Evolutionary conservation across 2,888 invertebrate genomes (phyloP).

Genomic region (Belgica antarctica): DNA sequence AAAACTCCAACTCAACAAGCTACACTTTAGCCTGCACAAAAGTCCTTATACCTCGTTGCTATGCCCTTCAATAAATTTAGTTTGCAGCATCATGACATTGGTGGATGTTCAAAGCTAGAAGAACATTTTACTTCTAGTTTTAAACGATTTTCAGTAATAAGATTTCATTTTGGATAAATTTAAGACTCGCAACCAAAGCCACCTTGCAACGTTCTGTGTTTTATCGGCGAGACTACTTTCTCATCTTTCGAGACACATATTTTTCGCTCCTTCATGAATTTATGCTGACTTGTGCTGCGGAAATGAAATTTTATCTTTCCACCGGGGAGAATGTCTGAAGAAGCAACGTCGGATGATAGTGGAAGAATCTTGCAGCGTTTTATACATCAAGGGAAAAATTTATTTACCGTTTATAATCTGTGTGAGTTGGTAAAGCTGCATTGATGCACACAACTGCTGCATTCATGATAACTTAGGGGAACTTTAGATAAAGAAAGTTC

Average conservation of each 20-base stretch:
- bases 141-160: conserved; percentile 1
- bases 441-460: conserved; percentile 2
- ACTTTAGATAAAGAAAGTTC: neutral
- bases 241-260: neutral
- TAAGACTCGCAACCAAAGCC: neutral
- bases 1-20: too few species aligned
- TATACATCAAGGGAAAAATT: conserved; percentile 18
- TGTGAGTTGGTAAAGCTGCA: neutral
- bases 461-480: neutral
- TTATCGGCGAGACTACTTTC: too few species aligned
- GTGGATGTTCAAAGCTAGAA: too few species aligned
- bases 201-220: too few species aligned
- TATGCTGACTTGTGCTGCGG: conserved; percentile 2
- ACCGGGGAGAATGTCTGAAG: neutral
- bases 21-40: too few species aligned
- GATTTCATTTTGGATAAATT: neutral
- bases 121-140: too few species aligned
- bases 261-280: neutral
- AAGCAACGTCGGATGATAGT: conserved; percentile 4
- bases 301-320: neutral
- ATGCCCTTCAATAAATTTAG: neutral
- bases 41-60: neutral
- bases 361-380: neutral
- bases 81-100: neutral
- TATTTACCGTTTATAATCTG: conserved; percentile 40